Conservation (phyloP, 2,797 vertebrate genomes). For the Urosaurus nigricauda region DNA sequence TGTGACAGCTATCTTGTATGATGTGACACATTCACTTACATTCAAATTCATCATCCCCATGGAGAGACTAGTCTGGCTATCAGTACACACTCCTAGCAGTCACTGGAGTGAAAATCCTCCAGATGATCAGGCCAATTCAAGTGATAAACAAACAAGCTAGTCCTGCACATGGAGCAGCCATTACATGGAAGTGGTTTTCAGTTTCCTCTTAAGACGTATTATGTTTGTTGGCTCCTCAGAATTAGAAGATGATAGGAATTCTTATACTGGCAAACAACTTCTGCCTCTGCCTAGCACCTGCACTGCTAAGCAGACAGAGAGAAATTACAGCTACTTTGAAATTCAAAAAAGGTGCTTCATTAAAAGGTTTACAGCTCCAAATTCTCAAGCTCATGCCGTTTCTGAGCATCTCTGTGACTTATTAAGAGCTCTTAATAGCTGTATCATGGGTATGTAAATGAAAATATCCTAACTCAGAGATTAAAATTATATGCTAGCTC, state of each 20-base stretch:
- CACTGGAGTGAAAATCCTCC: not conserved
- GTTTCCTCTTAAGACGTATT: not conserved
- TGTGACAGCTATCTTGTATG: not conserved
- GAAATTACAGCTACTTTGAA: slow-evolving; percentile 41
- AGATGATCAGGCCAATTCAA: not conserved
- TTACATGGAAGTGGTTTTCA: slow-evolving; percentile 14
- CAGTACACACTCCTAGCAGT: not conserved
- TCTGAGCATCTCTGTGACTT: not conserved
- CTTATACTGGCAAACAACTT: slow-evolving; percentile 14
- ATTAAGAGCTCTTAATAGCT: too few species aligned
- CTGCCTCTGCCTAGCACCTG: slow-evolving; percentile 1
- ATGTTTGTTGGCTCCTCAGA: not conserved
- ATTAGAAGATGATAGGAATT: not conserved
- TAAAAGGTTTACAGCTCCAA: slow-evolving; percentile 6
- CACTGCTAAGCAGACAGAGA: slow-evolving; percentile 5
- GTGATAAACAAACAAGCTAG: not conserved
- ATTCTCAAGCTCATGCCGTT: not conserved
- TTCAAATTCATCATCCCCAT: not conserved
- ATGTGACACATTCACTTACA: not conserved
- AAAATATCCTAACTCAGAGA: not conserved
- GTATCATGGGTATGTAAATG: not conserved
- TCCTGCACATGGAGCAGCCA: too few species aligned
- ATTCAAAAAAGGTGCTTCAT: slow-evolving; percentile 25
- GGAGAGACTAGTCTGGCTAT: not conserved
- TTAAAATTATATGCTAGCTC: not conserved